Base-by-base conservation (phyloP, 2,888 invertebrate species). In the Yponomeuta malinellus region DNA sequence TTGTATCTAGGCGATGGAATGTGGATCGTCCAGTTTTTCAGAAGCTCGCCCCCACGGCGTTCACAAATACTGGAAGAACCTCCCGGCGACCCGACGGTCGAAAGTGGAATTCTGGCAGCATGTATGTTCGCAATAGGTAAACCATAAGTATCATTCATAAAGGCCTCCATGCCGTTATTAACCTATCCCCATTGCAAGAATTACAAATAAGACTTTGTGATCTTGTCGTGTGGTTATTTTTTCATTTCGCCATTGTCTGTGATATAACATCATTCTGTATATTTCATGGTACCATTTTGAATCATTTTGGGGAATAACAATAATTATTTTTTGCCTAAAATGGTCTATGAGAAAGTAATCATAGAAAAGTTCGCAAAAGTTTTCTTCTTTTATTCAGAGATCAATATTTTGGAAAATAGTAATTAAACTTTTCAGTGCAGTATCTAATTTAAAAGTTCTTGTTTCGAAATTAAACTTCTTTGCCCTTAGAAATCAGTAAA, bases 1-100 rank as follows among this genome's bases (percentile, higher is more conserved):
- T 85, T 88, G 88, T 91, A 71, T 59, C 52, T 71, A 90, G 92
- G 90, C 92, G 91, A 86, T 90, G 89, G 91, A 90, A 85, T 90
- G 90, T 91, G 92, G 92, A 92, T 91, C 91, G 91, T 91, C 92
- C 90, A 92, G 92, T 92, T 92, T 92, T 92, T 92, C 92, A 92
- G 92, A 92, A 82, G 88, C 82, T 85, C 90, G 91, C 91, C 91
- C 86, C 85, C 48, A 23, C 63, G 79, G 90, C 90, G 92, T 86
- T 86, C 84, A 81, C 85, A 87, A 86, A 87, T 85, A 81, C 88
- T 79, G 79, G 85, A 86, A 85, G 89, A 78, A 84, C 82, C 78
- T 80, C 52, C 85, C 86, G 79, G 90, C 84, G 84, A 87, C 85
- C 85, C 83, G 86, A 85, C 88, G 85, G 88, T 89, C 87, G 79